Percentiles rank a stretch among this genome's conserved stretches.
Evolutionary conservation across 2,113 vertebrate species (phyloP).

Genomic region (Miniopterus natalensis): DNA sequence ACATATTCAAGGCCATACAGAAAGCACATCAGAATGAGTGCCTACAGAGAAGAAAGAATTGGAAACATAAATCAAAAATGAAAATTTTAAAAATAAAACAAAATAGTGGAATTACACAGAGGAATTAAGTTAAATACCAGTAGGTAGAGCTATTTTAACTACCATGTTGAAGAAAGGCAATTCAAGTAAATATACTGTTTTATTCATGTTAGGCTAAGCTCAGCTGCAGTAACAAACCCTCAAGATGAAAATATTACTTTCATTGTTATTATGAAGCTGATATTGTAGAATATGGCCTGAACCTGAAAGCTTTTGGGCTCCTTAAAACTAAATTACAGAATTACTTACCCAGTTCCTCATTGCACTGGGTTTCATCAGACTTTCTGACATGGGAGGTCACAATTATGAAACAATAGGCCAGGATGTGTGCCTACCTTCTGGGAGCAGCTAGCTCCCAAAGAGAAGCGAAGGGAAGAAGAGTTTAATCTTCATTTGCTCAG

Average conservation of each 20-base stretch:
- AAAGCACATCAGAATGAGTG: conserved; percentile 10
- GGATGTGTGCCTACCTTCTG: not conserved
- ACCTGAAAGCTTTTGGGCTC: not conserved
- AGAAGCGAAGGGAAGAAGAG: not conserved
- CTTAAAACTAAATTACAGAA: conserved; percentile 25
- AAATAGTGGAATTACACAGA: not conserved
- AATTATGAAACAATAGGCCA: not conserved
- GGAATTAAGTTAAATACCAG: conserved; percentile 13
- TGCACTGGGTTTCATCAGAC: not conserved
- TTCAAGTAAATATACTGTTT: not conserved
- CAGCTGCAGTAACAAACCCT: conserved; percentile 25
- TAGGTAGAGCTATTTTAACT: conserved; percentile 34
- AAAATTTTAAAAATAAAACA: not conserved
- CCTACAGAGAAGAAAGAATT: not conserved
- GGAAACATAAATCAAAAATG: conserved; percentile 44
- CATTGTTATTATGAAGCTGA: not conserved
- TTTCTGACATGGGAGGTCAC: not conserved
- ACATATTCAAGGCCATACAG: not conserved
- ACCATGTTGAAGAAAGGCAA: conserved; percentile 5
- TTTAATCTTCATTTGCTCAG: not conserved
- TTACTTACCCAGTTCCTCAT: not conserved
- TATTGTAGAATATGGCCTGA: not conserved
- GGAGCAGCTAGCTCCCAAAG: not conserved
- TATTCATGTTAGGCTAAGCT: not conserved
- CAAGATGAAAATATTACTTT: conserved; percentile 2